A percentile compares a stretch with the other conserved stretches of the same genome.
phyloP scores from a whole-genome alignment of 1,140 invertebrate genomes.

The Calycopis cecrops region DNA sequence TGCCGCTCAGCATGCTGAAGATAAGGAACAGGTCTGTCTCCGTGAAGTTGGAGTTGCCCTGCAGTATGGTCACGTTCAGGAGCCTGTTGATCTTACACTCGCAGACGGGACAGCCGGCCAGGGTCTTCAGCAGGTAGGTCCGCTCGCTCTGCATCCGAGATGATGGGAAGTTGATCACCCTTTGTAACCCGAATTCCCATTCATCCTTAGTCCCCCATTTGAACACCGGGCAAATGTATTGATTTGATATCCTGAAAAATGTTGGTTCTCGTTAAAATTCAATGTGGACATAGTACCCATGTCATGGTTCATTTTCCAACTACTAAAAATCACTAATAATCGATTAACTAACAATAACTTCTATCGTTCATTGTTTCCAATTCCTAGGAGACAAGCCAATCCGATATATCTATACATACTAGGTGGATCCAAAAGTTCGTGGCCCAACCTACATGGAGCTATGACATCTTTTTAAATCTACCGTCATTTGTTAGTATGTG shows the following conservation, averaged over 20 bases:
- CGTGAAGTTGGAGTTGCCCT: conserved; percentile 81
- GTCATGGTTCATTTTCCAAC: too few species aligned
- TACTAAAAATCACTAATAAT: too few species aligned
- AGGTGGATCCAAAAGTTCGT: too few species aligned
- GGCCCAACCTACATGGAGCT: too few species aligned
- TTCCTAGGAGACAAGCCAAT: too few species aligned
- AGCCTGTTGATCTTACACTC: conserved; percentile 80
- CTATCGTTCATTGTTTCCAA: too few species aligned
- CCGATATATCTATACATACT: too few species aligned
- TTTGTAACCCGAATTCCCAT: conserved; percentile 85
- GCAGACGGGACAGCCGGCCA: conserved; percentile 84
- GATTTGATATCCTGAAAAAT: conserved; percentile 78
- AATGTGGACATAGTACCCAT: too few species aligned
- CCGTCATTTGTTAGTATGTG: too few species aligned
- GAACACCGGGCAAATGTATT: conserved; percentile 85
- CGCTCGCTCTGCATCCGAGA: conserved; percentile 81
- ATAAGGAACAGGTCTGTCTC: conserved; percentile 84
- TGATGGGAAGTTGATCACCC: conserved; percentile 82
- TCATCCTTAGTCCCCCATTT: conserved; percentile 84
- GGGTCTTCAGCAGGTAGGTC: conserved; percentile 83
- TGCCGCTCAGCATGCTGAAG: conserved; percentile 81
- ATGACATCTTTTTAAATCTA: too few species aligned
- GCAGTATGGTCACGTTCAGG: conserved; percentile 80
- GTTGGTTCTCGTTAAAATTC: conserved; percentile 2
- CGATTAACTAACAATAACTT: too few species aligned